Evolutionary conservation across 2,888 invertebrate species (phyloP).

Genomic region (Ashinkailepas kermadecensis): DNA sequence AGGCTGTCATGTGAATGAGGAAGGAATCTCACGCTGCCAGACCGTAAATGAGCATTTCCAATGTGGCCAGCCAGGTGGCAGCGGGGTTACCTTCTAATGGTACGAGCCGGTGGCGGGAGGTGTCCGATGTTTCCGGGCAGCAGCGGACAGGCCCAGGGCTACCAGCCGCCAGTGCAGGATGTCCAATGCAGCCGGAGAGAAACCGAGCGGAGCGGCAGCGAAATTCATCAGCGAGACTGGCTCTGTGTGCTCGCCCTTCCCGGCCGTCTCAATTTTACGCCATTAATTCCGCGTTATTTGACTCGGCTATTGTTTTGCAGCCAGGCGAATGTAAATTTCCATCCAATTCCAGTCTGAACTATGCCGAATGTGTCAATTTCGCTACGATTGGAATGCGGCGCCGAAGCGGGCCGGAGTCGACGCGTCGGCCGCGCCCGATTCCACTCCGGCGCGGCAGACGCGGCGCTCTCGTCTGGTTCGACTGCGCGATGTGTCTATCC

Average conservation of each 20-base stretch:
- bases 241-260: background rate
- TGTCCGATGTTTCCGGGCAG: too few species aligned
- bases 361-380: conserved; percentile 19
- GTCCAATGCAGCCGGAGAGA: too few species aligned
- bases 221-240: background rate
- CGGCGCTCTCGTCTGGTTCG: background rate
- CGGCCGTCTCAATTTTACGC: conserved; percentile 11
- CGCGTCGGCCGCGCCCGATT: background rate
- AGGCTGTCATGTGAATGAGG: too few species aligned
- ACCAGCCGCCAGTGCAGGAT: too few species aligned
- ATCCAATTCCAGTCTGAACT: conserved; percentile 17
- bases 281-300: conserved; percentile 18
- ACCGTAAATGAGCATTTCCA: too few species aligned
- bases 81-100: too few species aligned
- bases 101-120: background rate
- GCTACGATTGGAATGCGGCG: conserved; percentile 1
- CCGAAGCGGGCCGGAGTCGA: too few species aligned
- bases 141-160: too few species aligned
- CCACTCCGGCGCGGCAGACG: background rate
- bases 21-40: too few species aligned
- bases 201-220: background rate
- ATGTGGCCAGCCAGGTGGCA: too few species aligned
- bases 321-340: conserved; percentile 17
- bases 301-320: conserved; percentile 7
- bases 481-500: background rate